Conservation (phyloP, 2,888 invertebrate species). For the Odontomyia ornata region DNA sequence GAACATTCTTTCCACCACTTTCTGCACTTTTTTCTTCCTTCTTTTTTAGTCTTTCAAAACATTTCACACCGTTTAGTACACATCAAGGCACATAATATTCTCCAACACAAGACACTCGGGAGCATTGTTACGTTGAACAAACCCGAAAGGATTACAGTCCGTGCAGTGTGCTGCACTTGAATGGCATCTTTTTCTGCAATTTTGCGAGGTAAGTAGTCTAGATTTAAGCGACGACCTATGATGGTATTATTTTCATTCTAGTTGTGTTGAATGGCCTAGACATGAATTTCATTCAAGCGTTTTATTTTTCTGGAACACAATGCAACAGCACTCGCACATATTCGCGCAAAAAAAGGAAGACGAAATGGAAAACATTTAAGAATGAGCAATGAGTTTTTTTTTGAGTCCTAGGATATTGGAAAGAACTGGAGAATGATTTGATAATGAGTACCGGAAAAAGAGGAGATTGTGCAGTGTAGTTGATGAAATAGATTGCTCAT, state of each 20-base stretch:
- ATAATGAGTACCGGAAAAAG: too few relatives aligned
- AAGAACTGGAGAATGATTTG: too few relatives aligned
- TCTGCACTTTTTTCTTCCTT: background rate
- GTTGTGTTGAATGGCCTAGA: background rate
- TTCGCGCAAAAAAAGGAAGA: too few relatives aligned
- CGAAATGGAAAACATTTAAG: too few relatives aligned
- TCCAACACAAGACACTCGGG: background rate
- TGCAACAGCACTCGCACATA: too few relatives aligned
- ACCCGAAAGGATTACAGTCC: background rate
- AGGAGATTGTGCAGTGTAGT: too few relatives aligned
- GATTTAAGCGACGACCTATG: background rate
- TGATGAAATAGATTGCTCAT: too few relatives aligned
- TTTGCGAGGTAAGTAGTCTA: background rate
- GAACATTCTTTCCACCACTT: background rate
- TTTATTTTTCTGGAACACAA: background rate
- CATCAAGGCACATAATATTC: too few relatives aligned
- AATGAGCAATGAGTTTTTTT: too few relatives aligned
- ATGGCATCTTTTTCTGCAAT: constrained; percentile 20
- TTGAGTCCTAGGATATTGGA: too few relatives aligned
- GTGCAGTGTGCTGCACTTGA: constrained; percentile 4
- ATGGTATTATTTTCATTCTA: background rate
- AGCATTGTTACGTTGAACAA: background rate
- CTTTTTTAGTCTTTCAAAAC: background rate
- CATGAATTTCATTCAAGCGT: constrained; percentile 1
- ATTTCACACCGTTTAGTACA: background rate